Base-by-base conservation (phyloP, 1,140 invertebrate genomes). In the Zaprionus davidi region DNA sequence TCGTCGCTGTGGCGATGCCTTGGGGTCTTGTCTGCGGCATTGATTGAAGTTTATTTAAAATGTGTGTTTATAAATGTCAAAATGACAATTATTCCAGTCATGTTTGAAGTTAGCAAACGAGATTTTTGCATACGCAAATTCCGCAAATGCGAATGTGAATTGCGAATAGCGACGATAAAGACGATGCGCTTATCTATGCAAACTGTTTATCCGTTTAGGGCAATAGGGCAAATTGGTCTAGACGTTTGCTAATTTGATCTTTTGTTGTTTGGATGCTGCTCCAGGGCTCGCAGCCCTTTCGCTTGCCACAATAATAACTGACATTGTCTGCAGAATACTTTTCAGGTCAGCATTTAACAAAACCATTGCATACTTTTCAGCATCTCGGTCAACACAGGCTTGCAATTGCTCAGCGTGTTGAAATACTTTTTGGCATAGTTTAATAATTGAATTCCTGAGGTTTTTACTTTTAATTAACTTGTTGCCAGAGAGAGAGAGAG, bases 21-120 rank as follows among this genome's bases (percentile, higher is more conserved):
- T 51, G 46, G 46, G 46, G 46, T 51, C 46, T 51, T 51, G 46
- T 51, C 46, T 51, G 46, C 70, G 74, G 67, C 82, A 76, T 90
- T 88, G 84, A 90, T 87, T 90, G 81, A 88, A 88, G 84, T 90
- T 88, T 88, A 88, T 84, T 88, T 84, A 76, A 83, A 88, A 81
- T 79, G 20, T 63, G 77, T 88, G 84, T 88, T 87, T 84, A 74
- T 78, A 84, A 87, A 87, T 81, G 85, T 84, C 81, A 84, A 90
- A 87, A 88, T 71, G 74, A 77, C 81, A 87, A 88, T 87, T 87
- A 88, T 87, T 59, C 68, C 44, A 70, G 49, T 67, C 51, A 70
- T 70, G 59, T 78, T 66, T 78, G 78, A 74, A 67, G 71, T 59
- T 36, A 55, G 49, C 57, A 68, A 44, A 68, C 51, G 31, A 59